These are phyloP conservation scores for Anthophora plumipes DNA, from an alignment of 2,888 invertebrate species.

Conservation along the genomic window DNA sequence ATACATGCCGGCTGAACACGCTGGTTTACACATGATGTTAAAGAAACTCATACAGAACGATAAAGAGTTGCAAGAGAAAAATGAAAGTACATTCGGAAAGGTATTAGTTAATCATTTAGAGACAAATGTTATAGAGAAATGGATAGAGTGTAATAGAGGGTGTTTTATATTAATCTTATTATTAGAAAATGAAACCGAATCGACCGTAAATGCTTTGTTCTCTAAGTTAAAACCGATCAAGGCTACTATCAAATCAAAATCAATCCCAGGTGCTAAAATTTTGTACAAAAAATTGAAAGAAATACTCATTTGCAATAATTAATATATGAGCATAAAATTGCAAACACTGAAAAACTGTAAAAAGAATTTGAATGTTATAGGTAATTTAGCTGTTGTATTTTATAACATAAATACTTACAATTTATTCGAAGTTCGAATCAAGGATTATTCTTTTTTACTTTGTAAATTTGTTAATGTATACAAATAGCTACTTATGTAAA, in stretches of 20 bases:
- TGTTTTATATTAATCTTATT: constrained; percentile 90
- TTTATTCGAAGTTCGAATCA: constrained; percentile 33
- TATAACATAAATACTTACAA: constrained; percentile 49
- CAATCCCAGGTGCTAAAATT: constrained; percentile 88
- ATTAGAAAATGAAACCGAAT: constrained; percentile 87
- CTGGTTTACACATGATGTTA: constrained; percentile 91
- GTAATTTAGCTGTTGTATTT: constrained; percentile 21
- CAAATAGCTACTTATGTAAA: constrained; percentile 32
- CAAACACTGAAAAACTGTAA: constrained; percentile 2
- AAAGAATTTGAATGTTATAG: neutral
- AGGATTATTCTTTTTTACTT: neutral
- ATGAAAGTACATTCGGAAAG: constrained; percentile 86
- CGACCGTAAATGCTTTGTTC: constrained; percentile 85
- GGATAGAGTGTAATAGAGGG: constrained; percentile 91
- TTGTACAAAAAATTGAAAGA: constrained; percentile 86
- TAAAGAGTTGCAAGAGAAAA: constrained; percentile 84
- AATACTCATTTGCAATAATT: constrained; percentile 52
- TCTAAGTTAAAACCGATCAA: constrained; percentile 85
- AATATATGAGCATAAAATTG: neutral
- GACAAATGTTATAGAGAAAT: constrained; percentile 86
- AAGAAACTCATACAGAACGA: constrained; percentile 91
- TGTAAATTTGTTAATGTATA: constrained; percentile 16
- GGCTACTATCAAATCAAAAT: constrained; percentile 86
- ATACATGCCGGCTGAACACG: constrained; percentile 88
- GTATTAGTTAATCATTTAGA: constrained; percentile 86